Evolutionary conservation across 2,888 invertebrate species (phyloP), one percentile per base, ranked within the genome.

Genomic region (Eurytoma adleriae): DNA sequence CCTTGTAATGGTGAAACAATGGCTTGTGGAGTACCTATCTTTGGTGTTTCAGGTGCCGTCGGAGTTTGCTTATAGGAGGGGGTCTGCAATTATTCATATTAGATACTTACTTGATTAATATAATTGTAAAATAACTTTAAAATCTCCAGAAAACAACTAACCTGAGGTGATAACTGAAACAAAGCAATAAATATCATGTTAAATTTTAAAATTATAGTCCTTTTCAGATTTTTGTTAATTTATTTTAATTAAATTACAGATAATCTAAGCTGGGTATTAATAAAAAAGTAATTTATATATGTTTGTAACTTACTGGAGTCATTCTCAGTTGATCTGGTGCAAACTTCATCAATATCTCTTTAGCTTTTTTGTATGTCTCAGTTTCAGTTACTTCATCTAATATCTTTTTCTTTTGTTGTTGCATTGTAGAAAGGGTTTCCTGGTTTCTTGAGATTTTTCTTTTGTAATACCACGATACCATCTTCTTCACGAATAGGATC

Each of bases 381-480:
- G 95, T 99, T 88, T 99, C 98, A 95, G 97, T 98, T 52, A 99
- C 98, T 89, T 97, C 96, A 88, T 99, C 98, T 78, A 99, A 92
- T 83, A 99, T 95, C 89, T 96, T 95, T 89, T 95, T 96, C 88
- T 97, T 98, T 87, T 97, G 94, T n/a, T 94, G 94, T 85, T 94
- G 93, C 91, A 98, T 93, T 74, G 93, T 93, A 67, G 91, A 91
- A 57, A 97, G 91, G 89, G 95, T 95, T 77, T 93, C 92, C 88
- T 96, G 94, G 91, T 97, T 97, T 88, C 94, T 94, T 81, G 94
- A 93, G 72, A 98, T 92, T 88, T 96, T 95, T 90, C 96, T 94
- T 85, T 95, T 95, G 90, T 96, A 99, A 91, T 97, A 98, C 96
- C 96, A 97, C 54, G 96, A 95, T 87, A 98, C 93, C 83, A 95